Conservation (phyloP, 2,888 invertebrate species). For the Nymphalis c-album region DNA sequence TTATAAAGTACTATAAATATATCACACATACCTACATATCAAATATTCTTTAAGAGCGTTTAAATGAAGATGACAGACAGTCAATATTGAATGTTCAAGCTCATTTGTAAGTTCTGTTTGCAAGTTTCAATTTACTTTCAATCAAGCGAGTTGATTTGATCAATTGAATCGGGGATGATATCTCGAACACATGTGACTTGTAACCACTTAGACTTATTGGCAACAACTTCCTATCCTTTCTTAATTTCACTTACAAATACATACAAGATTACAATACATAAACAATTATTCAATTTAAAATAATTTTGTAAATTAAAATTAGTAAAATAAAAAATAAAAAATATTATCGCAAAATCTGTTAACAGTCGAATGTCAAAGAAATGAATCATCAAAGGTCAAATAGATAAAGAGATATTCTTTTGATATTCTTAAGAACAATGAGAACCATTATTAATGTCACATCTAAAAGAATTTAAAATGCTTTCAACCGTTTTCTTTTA, state of each 20-base stretch:
- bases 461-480: conserved; percentile 26
- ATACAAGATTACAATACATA: too few relatives aligned
- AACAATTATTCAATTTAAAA: too few relatives aligned
- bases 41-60: background rate
- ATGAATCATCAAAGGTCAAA: conserved; percentile 7
- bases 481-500: conserved; percentile 20
- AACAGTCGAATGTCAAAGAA: background rate
- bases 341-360: background rate
- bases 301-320: too few relatives aligned
- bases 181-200: conserved; percentile 10
- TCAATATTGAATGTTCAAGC: conserved; percentile 19
- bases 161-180: conserved; percentile 32
- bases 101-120: conserved; percentile 25
- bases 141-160: conserved; percentile 31
- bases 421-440: conserved; percentile 20
- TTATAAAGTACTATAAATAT: too few relatives aligned
- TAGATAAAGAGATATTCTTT: conserved; percentile 18
- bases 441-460: conserved; percentile 16
- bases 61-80: background rate
- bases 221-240: background rate
- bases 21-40: too few relatives aligned
- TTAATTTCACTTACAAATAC: background rate
- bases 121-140: conserved; percentile 33
- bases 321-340: too few relatives aligned
- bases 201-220: conserved; percentile 9